phyloP scores from a whole-genome alignment of 1,140 invertebrate genomes.

The Anastrepha obliqua region DNA sequence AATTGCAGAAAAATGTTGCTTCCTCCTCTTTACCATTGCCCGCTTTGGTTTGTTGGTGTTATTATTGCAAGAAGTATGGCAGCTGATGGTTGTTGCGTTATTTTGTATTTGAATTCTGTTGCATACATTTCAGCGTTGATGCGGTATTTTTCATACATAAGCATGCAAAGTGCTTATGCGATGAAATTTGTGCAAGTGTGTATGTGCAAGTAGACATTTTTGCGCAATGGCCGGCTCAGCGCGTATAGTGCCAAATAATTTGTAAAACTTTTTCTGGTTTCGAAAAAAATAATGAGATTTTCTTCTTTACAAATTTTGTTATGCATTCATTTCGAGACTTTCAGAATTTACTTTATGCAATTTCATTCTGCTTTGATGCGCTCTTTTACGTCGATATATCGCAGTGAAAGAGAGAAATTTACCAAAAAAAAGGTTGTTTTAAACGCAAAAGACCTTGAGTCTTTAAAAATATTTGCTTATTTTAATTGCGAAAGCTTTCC shows the following conservation, averaged over 20 bases:
- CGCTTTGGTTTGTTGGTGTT: not conserved
- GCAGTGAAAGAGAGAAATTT: no score
- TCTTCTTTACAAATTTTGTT: not conserved
- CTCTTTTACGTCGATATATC: not conserved
- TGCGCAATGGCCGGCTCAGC: not conserved
- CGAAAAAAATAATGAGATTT: not conserved
- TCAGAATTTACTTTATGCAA: not conserved
- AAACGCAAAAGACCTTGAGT: no score
- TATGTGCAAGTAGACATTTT: not conserved
- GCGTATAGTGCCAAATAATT: not conserved
- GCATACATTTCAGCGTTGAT: slow-evolving; percentile 9
- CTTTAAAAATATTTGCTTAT: no score
- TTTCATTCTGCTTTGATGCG: not conserved
- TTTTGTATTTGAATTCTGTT: not conserved
- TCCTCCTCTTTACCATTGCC: not conserved
- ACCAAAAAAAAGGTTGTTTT: no score
- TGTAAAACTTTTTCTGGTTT: not conserved
- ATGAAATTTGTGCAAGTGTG: not conserved
- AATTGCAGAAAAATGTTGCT: not conserved
- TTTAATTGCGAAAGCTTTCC: no score
- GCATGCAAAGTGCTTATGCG: not conserved
- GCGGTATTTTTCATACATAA: not conserved
- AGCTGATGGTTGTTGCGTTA: not conserved
- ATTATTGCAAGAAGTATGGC: not conserved
- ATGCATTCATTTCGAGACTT: not conserved